Percentiles rank a stretch among this genome's conserved stretches.
Conservation (phyloP, 2,797 vertebrate genomes). For the Eidolon dupreanum region DNA sequence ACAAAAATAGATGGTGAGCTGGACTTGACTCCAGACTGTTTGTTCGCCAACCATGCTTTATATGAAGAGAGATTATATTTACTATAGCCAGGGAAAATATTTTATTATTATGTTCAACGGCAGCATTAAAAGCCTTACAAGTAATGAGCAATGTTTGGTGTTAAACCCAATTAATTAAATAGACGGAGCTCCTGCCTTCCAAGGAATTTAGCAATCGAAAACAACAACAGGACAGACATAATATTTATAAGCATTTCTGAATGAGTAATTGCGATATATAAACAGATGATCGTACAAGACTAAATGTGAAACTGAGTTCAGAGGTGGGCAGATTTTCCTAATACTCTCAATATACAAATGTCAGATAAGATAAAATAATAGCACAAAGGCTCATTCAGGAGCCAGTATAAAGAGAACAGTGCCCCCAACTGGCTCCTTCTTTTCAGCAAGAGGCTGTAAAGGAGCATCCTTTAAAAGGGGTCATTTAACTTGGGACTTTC, state of each 20-base stretch:
- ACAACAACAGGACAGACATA: constrained; percentile 37
- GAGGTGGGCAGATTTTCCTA: neutral
- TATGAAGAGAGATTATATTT: constrained; percentile 13
- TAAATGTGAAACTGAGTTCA: constrained; percentile 33
- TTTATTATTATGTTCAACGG: neutral
- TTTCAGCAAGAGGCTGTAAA: neutral
- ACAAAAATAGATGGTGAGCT: neutral
- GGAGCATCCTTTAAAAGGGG: neutral
- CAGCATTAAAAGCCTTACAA: constrained; percentile 40
- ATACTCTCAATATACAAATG: constrained; percentile 38
- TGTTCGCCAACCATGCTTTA: neutral
- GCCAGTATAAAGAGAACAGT: neutral
- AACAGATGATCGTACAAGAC: constrained; percentile 24
- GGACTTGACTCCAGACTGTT: neutral
- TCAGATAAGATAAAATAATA: neutral
- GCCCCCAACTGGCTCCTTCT: neutral
- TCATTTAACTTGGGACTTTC: neutral
- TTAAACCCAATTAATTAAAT: neutral
- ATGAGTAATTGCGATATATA: constrained; percentile 41
- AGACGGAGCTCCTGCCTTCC: neutral
- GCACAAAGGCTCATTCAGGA: neutral
- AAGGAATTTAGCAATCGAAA: constrained; percentile 55
- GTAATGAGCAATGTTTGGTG: neutral
- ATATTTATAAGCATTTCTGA: constrained; percentile 33
- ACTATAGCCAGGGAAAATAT: neutral